These are phyloP conservation scores for Botia kubotai DNA, from an alignment of 2,797 vertebrate species.

Conservation along the genomic window DNA sequence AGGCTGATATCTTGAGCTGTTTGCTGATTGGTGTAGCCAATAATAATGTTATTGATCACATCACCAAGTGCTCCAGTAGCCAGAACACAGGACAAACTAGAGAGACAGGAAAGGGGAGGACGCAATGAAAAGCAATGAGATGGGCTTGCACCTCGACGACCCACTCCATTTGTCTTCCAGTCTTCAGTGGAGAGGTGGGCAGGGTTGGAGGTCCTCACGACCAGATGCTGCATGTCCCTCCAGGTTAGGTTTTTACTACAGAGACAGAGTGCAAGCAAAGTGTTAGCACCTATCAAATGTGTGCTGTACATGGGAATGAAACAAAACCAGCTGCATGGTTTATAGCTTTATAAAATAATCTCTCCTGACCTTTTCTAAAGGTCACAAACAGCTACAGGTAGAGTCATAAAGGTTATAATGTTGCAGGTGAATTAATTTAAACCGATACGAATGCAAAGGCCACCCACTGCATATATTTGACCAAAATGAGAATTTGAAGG, in stretches of 20 bases:
- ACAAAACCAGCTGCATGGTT: not conserved
- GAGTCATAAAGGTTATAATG: constrained; percentile 25
- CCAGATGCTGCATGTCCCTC: constrained; percentile 99
- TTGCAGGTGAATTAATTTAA: constrained; percentile 21
- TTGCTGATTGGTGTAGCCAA: constrained; percentile 42
- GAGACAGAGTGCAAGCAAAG: not conserved
- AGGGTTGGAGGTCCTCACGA: constrained; percentile 92
- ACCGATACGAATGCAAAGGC: constrained; percentile 7
- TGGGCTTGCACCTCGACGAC: constrained; percentile 87
- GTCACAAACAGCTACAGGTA: constrained; percentile 42
- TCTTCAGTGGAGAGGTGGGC: constrained; percentile 91
- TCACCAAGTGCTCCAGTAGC: constrained; percentile 17
- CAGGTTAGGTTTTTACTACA: constrained; percentile 94
- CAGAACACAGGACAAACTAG: constrained; percentile 13
- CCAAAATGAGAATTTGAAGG: constrained; percentile 32
- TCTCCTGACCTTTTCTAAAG: constrained; percentile 54
- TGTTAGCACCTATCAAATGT: not conserved
- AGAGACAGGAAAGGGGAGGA: not conserved
- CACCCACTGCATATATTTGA: not conserved
- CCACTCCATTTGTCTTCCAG: constrained; percentile 94
- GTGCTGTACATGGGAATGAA: not conserved
- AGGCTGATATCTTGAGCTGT: constrained; percentile 21
- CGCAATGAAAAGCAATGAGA: constrained; percentile 1
- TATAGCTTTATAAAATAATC: constrained; percentile 35
- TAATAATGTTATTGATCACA: constrained; percentile 25